Base-by-base conservation (phyloP, 2,797 vertebrate species). In the Syngnathus acus region DNA sequence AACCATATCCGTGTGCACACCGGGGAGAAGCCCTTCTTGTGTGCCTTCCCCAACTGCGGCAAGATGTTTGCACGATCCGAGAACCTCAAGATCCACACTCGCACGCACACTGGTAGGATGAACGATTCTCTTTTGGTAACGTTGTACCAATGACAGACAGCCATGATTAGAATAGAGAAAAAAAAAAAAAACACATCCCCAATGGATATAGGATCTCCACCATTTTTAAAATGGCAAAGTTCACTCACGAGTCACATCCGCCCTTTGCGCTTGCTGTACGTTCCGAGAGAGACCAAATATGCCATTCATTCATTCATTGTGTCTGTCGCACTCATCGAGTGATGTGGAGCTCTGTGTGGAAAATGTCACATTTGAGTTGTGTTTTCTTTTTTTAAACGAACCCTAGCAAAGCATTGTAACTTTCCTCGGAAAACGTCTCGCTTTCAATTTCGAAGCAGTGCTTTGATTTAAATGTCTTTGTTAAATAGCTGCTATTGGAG, bases 1-100 rank as follows among this genome's bases (percentile, higher is more conserved):
- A 98, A 98, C 88, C 95, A 97, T 85, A 97, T 97, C 74, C 91
- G 95, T 69, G 95, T 98, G 79, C 95, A 98, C 91, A 98, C 95
- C 10, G 95, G 95, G 67, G 95, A 98, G 86, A 97, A 97, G 80
- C 95, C 95, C 4, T 98, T 98, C 62, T 92, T 94, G 0, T 97
- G 95, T 82, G 94, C 94, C 9, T 97, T 98, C 74, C 95, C 95
- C 14, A 93, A 93, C 79, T 97, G 95, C 88, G 95, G 95, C 74
- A 98, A 98, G 88, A 95, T 98, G 87, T 98, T 98, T 81, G 95
- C 95, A 62, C 94, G 95, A 75, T 97, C 95, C 26, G 95, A 98
- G 88, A 98, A 96, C 92, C 93, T 98, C 74, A 98, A 98, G 92
- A 98, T 98, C 77, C 95, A 98, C 90, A 98, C 95, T 80, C 91